phyloP scores from a whole-genome alignment of 2,797 vertebrate genomes.

The Todus mexicanus region DNA sequence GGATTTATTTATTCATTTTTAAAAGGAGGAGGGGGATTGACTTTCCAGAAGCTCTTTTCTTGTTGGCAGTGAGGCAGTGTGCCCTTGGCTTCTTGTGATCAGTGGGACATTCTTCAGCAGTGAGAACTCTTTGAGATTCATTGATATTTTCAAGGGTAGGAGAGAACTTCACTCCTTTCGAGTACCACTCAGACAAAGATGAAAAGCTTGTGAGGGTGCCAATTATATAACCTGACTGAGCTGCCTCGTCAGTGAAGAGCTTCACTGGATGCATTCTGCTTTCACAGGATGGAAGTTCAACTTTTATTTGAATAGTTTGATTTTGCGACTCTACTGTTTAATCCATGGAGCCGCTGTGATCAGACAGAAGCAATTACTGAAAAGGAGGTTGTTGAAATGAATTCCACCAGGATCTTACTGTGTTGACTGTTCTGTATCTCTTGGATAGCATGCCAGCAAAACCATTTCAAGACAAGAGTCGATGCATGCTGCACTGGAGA shows the following conservation, averaged over 20 bases:
- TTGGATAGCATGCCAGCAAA: background rate
- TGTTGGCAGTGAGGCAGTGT: background rate
- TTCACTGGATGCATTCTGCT: background rate
- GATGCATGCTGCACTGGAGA: background rate
- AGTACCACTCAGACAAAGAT: conserved; percentile 39
- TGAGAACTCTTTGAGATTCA: background rate
- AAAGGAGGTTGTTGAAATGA: background rate
- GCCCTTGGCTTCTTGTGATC: conserved; percentile 15
- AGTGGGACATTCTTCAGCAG: background rate
- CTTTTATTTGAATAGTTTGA: background rate
- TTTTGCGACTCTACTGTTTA: background rate
- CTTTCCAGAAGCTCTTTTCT: background rate
- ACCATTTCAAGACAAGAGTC: background rate
- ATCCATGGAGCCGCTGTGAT: background rate
- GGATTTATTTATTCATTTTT: background rate
- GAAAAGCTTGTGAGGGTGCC: conserved; percentile 35
- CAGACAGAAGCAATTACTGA: background rate
- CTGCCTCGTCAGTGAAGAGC: background rate
- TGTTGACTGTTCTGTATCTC: background rate
- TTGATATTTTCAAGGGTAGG: conserved; percentile 12
- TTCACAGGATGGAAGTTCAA: conserved; percentile 11
- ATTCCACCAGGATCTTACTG: background rate
- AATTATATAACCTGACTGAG: conserved; percentile 30
- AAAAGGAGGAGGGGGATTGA: background rate
- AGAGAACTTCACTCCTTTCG: background rate